Evolutionary conservation across 2,888 invertebrate species (phyloP).

Genomic region (Cyrtodaria siliqua): DNA sequence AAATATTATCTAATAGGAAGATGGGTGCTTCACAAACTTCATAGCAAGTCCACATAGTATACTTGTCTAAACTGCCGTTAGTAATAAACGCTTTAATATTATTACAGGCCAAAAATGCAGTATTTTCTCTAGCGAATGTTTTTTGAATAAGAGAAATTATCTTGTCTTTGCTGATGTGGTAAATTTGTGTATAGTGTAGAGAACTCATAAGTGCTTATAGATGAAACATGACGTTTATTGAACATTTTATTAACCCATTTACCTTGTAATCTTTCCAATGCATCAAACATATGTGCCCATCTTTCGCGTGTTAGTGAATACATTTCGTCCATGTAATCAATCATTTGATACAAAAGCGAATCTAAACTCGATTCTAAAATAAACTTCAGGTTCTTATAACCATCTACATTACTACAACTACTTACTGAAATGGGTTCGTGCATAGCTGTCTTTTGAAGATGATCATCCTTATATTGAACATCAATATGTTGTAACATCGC

Average conservation of each 20-base stretch:
- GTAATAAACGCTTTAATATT: too few relatives aligned
- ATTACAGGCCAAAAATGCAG: too few relatives aligned
- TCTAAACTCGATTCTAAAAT: not conserved
- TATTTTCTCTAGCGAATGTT: too few relatives aligned
- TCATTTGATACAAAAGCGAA: slow-evolving; percentile 8
- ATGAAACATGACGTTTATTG: too few relatives aligned
- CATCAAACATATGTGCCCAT: slow-evolving; percentile 14
- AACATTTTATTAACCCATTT: slow-evolving; percentile 3
- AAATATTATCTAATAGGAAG: too few relatives aligned
- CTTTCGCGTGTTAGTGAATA: not conserved
- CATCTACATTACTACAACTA: slow-evolving; percentile 6
- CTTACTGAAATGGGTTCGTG: slow-evolving; percentile 15
- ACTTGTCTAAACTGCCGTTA: too few relatives aligned
- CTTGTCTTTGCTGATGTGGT: too few relatives aligned
- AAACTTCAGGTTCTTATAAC: not conserved
- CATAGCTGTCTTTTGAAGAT: not conserved
- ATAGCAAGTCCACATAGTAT: too few relatives aligned
- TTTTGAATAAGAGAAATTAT: too few relatives aligned
- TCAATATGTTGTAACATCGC: not conserved
- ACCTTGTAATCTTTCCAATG: slow-evolving; percentile 5
- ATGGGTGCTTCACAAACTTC: too few relatives aligned
- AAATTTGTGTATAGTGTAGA: too few relatives aligned
- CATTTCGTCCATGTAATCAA: slow-evolving; percentile 13
- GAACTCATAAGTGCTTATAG: too few relatives aligned
- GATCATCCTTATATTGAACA: not conserved